Conservation (phyloP, 2,888 invertebrate species). For the Chloroclystis v-ata region DNA sequence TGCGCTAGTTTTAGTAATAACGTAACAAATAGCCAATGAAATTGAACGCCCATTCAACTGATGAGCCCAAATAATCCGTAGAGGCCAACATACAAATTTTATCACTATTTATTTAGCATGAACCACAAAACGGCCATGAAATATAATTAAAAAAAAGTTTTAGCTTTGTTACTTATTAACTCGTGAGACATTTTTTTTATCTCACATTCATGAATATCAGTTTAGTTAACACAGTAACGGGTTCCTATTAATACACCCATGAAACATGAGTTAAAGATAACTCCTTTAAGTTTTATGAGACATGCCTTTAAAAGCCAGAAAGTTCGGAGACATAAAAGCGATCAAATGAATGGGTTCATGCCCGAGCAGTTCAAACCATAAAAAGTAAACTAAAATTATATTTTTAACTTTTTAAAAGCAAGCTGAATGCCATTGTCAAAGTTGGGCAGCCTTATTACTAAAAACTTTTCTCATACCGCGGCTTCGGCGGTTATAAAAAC, state of each 20-base stretch:
- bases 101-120: too few species aligned
- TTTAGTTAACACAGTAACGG: neutral
- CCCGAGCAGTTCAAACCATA: slow-evolving; percentile 10
- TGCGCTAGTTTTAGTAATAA: too few species aligned
- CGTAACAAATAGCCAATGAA: too few species aligned
- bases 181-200: too few species aligned
- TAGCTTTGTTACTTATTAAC: too few species aligned
- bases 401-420: slow-evolving; percentile 17
- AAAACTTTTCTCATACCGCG: slow-evolving; percentile 42
- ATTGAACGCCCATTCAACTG: too few species aligned
- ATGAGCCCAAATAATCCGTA: too few species aligned
- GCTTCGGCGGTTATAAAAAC: slow-evolving; percentile 35
- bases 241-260: neutral
- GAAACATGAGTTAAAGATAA: neutral
- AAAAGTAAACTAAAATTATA: slow-evolving; percentile 24
- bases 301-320: slow-evolving; percentile 6
- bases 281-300: slow-evolving; percentile 9
- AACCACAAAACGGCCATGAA: too few species aligned
- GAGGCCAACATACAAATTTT: too few species aligned
- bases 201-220: neutral
- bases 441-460: slow-evolving; percentile 26
- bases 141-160: too few species aligned
- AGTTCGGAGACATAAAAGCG: slow-evolving; percentile 3
- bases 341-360: slow-evolving; percentile 4
- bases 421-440: slow-evolving; percentile 26